A percentile compares a stretch with the other conserved stretches of the same genome.
phyloP scores from a whole-genome alignment of 2,888 invertebrate genomes.

The Orthonychiurus folsomi region DNA sequence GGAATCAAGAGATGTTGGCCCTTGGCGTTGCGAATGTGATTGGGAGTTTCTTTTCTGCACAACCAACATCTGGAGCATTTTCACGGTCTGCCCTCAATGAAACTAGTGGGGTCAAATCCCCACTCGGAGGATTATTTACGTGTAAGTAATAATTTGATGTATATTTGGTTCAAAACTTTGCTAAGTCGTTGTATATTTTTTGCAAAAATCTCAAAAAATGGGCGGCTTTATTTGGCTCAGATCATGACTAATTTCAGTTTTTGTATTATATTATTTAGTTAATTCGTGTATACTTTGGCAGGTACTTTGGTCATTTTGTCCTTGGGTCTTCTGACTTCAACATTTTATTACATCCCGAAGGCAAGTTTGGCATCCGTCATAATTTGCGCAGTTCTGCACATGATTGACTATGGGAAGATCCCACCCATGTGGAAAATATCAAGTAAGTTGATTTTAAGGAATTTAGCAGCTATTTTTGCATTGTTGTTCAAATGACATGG shows the following conservation, averaged over 20 bases:
- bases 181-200: neutral
- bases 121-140: constrained; percentile 69
- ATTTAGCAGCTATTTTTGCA: neutral
- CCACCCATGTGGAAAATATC: constrained; percentile 66
- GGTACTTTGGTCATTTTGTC: constrained; percentile 69
- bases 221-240: no score
- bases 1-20: constrained; percentile 84
- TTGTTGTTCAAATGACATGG: neutral
- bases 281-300: constrained; percentile 48
- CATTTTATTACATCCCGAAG: constrained; percentile 76
- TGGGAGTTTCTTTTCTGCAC: constrained; percentile 73
- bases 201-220: no score
- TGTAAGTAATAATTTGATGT: constrained; percentile 49
- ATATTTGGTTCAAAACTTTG: neutral
- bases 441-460: constrained; percentile 52
- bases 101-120: constrained; percentile 77
- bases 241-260: no score
- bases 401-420: constrained; percentile 61
- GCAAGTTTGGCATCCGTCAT: constrained; percentile 77
- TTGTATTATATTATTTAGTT: no score
- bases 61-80: constrained; percentile 82
- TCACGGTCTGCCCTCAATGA: constrained; percentile 82
- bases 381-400: constrained; percentile 76
- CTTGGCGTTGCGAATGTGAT: constrained; percentile 72
- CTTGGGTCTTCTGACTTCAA: constrained; percentile 70